Evolutionary conservation across 2,888 invertebrate genomes (phyloP).

Genomic region (Syrphus vitripennis): DNA sequence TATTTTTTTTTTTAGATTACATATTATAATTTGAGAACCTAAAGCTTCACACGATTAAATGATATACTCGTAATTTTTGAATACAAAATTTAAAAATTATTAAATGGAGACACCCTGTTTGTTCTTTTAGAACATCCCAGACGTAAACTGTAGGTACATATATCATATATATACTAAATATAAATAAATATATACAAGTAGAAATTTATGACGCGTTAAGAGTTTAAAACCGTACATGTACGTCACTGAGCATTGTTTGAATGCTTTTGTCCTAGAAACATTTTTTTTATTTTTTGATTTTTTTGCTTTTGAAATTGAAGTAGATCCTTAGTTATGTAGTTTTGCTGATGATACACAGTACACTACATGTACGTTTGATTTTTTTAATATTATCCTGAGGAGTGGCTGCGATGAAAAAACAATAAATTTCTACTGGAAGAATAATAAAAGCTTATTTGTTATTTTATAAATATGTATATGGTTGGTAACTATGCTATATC

Average conservation of each 20-base stretch:
- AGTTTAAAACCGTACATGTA: not conserved
- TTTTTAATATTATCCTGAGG: not conserved
- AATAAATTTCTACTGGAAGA: slow-evolving; percentile 16
- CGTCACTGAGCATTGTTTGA: not conserved
- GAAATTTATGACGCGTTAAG: not conserved
- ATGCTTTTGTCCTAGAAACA: not conserved
- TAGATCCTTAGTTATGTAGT: not conserved
- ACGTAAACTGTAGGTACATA: too few relatives aligned
- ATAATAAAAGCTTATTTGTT: too few relatives aligned
- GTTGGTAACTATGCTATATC: too few relatives aligned
- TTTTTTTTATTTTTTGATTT: not conserved
- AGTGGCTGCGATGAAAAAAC: slow-evolving; percentile 20
- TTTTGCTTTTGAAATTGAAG: slow-evolving; percentile 2
- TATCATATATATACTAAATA: too few relatives aligned
- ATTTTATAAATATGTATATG: too few relatives aligned
- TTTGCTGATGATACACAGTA: not conserved
- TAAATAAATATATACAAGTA: too few relatives aligned
- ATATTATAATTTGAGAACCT: too few relatives aligned
- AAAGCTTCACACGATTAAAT: too few relatives aligned
- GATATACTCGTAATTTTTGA: too few relatives aligned
- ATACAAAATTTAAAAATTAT: too few relatives aligned
- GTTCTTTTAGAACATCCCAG: too few relatives aligned
- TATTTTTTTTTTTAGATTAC: too few relatives aligned
- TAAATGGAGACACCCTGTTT: not conserved
- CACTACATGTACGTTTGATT: not conserved